Evolutionary conservation across 2,797 vertebrate species (phyloP), one percentile per base, ranked within the genome.

Genomic region (Hirundo rustica): DNA sequence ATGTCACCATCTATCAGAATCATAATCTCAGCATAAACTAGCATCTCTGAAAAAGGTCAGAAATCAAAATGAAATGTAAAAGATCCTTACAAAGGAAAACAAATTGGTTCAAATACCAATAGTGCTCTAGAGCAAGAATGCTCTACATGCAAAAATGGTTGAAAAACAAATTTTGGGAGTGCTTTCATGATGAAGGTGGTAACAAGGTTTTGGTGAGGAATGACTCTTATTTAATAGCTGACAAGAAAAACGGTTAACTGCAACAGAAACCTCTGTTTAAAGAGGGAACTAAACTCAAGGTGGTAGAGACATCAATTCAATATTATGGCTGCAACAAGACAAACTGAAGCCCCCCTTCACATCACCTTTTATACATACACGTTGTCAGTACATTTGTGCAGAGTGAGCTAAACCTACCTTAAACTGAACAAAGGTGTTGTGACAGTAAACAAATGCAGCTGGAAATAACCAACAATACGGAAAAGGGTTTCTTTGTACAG

Each of bases 1-100:
- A 94, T 95, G 85, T 92, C 95, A 96, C 67, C 61, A 85, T 95
- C 93, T 90, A 96, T 97, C 90, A 95, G 88, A 90, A 91, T 95
- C 90, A 85, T 30, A 78, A 67, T 60, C 62, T 73, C 58, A 84
- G 67, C 51, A 61, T 25, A 91, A 95, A 86, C 25, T 36, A 34
- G 27, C 64, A 32, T 64, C 91, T 76, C 66, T 58, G 72, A 93
- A 85, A 95, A 94, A 96, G 92, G 79, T 86, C 93, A 96, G 53
- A 91, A 95, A 94, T 79, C 48, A 93, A 81, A 96, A 93, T 8
- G 20, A 72, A 96, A 91, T 42, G 16, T 4, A 83, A 85, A 80
- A 74, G 60, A 29, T 48, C 23, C 51, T 73, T 64, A 64, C 7
- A 40, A 76, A 83, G 55, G 16, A 83, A 87, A 89, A 62, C 13